Percentiles rank a stretch among this genome's conserved stretches.
phyloP scores from a whole-genome alignment of 2,113 vertebrate species.

The Ploceus nigricollis region DNA sequence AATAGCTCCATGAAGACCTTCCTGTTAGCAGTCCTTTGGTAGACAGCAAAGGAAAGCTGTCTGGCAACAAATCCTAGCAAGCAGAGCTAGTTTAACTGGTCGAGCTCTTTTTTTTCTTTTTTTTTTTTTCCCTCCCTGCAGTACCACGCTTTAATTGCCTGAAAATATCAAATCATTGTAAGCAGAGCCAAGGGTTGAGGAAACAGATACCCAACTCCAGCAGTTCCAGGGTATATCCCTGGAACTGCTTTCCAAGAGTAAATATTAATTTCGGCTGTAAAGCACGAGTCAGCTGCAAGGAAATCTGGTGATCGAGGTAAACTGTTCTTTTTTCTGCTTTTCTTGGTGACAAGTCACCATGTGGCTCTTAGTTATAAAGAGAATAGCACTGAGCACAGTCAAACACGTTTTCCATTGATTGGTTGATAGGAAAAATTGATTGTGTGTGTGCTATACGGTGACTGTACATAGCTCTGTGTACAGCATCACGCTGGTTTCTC shows the following conservation, averaged over 20 bases:
- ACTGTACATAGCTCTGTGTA: background rate
- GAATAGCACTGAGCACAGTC: background rate
- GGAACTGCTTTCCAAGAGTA: background rate
- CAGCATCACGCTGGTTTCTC: background rate
- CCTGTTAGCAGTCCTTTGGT: background rate
- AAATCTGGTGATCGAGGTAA: background rate
- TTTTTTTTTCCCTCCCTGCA: background rate
- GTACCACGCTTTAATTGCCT: background rate
- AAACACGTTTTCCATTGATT: background rate
- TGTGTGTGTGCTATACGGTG: background rate
- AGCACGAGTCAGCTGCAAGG: background rate
- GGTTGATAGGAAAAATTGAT: background rate
- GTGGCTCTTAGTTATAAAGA: background rate
- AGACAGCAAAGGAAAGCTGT: background rate
- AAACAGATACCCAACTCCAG: background rate
- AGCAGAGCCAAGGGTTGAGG: background rate
- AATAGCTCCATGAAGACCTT: background rate
- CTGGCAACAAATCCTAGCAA: background rate
- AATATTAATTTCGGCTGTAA: background rate
- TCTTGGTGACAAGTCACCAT: background rate
- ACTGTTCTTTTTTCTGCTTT: background rate
- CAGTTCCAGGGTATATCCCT: background rate
- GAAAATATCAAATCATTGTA: background rate
- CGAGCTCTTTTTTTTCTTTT: background rate
- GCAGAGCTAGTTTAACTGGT: background rate